Evolutionary conservation across 2,888 invertebrate species (phyloP).

Genomic region (Drosophila siamana): DNA sequence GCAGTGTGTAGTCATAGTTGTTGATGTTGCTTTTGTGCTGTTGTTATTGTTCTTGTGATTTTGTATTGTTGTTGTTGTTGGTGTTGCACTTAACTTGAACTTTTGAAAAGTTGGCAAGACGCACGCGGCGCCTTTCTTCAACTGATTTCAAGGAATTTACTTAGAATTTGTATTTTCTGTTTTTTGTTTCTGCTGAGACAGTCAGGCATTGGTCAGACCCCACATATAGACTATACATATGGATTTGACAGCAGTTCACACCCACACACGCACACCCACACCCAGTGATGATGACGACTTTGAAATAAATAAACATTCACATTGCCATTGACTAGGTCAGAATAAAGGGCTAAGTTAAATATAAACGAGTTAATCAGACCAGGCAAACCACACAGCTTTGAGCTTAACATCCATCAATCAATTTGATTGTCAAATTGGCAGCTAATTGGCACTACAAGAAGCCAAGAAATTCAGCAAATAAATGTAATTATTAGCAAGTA

Average conservation of each 20-base stretch:
- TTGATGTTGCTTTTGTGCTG: conserved; percentile 17
- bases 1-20: conserved; percentile 33
- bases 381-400: conserved; percentile 1
- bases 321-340: conserved; percentile 67
- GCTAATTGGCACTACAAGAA: conserved; percentile 23
- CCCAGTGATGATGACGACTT: conserved; percentile 61
- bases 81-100: conserved; percentile 69
- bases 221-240: conserved; percentile 40
- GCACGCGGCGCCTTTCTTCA: conserved; percentile 29
- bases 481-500: conserved; percentile 4
- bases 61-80: conserved; percentile 38
- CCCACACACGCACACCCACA: conserved; percentile 20
- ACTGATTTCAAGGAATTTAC: conserved; percentile 67
- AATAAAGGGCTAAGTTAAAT: conserved; percentile 56
- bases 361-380: conserved; percentile 13
- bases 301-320: conserved; percentile 64
- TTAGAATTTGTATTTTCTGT: conserved; percentile 36
- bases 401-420: conserved; percentile 52
- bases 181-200: conserved; percentile 47
- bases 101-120: conserved; percentile 68
- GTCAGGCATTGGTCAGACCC: conserved; percentile 53
- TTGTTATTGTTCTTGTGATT: conserved; percentile 36
- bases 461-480: conserved; percentile 8
- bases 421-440: conserved; percentile 26
- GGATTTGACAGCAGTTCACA: conserved; percentile 26